Evolutionary conservation across 1,140 invertebrate species (phyloP), one percentile per base, ranked within the genome.

Genomic region (Drosophila ercepeae): DNA sequence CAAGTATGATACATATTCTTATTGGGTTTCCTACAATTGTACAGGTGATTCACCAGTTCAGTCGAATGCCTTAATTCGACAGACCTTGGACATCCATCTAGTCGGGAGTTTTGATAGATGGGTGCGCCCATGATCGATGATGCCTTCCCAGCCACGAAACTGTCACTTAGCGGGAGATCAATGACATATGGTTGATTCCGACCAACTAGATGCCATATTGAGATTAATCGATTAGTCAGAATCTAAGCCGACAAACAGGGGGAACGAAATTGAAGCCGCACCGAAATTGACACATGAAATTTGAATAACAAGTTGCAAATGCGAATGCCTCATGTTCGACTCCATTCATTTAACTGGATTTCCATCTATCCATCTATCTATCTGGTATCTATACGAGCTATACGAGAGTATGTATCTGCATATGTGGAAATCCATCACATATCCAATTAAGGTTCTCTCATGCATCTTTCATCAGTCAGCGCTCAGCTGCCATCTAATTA

Each of bases 401-500:
- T 29, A n/a, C n/a, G n/a, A n/a, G n/a, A n/a, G n/a, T n/a, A 2
- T 32, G 23, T 39, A 46, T 52, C 49, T 68, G 57, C 60, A 55
- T 32, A 70, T 73, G 21, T 73, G 21, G 50, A 68, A 58, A 73
- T 73, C 69, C 68, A 73, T 73, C 69, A 63, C 57, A 71, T 72
- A 73, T 73, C 69, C 69, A 73, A 73, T 73, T 73, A 73, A 73
- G 70, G 69, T 50, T 61, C 34, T 21, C 57, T 60, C 69, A 63
- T 73, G 69, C 70, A 73, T 73, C 54, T 72, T 72, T 72, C 69
- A 73, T 79, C 50, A 71, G 61, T 65, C 55, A 48, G 52, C 58
- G 50, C 46, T 65, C 60, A 36, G 54, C 51, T 64, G 58, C 69
- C 70, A 57, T 74, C 71, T 81, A 79, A 79, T 79, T 79, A 79